Evolutionary conservation across 1,140 invertebrate species (phyloP), one percentile per base, ranked within the genome.

Genomic region (Camponotus pennsylvanicus): DNA sequence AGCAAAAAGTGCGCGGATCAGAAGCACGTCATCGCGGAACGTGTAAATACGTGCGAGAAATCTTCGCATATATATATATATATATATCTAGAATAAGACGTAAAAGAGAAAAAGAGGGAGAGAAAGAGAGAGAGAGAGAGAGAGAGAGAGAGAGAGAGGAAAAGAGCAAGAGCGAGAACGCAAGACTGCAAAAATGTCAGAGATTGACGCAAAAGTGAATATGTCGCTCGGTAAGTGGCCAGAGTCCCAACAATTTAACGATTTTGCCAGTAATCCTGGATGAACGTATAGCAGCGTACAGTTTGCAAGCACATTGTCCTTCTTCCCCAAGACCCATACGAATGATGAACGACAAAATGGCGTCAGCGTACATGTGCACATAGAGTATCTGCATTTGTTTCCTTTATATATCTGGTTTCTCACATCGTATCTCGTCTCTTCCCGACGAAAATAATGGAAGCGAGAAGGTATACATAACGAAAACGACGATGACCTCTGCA

Each of bases 211-310:
- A 27, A 95, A 95, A 95, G 93, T 95, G 86, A 95, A 95, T 88
- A 95, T 95, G 95, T 95, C 95, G 88, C 94, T 95, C 76, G 95
- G 95, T 95, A 95, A 95, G 95, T 95, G 91, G 92, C 91, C 86
- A 90, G 80, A 90, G 82, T 91, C 85, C 88, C 77, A 73, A 87
- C 90, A 88, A 52, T 84, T 32, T 89, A 86, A 61, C 77, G 49
- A 61, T 89, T 90, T 88, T 64, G 79, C 86, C 49, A 78, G 82
- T 88, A 90, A 90, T 88, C 91, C 92, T 87, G 90, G 91, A 86
- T 94, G 92, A 93, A 82, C 91, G 88, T 92, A 91, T 80, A 88
- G 88, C 86, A 32, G 11, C 49, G 21, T 71, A 52, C 27, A 15
- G 15, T 18, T 55, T 11, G 49, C 67, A 69, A 52, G 37, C 63